Percentiles rank a stretch among this genome's conserved stretches.
Conservation (phyloP, 2,888 invertebrate species). For the Catocala fraxini region DNA sequence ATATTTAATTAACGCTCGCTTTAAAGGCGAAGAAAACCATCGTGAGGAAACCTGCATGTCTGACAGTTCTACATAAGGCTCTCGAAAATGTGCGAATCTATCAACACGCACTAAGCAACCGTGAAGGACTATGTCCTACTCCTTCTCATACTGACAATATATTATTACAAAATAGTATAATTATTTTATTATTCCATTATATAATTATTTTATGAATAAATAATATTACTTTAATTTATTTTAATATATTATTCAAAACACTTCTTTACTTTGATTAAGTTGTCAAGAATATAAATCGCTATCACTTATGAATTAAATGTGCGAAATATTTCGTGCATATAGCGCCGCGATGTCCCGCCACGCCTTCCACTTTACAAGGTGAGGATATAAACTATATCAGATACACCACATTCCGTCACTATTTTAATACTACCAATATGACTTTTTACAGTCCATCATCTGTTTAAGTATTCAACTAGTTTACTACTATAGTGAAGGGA, state of each 20-base stretch:
- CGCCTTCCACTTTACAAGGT: conserved; percentile 66
- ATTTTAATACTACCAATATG: conserved; percentile 17
- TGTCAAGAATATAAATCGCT: conserved; percentile 37
- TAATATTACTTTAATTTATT: too few species aligned
- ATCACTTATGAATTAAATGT: conserved; percentile 48
- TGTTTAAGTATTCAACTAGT: not conserved
- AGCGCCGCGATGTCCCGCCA: conserved; percentile 64
- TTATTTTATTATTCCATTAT: too few species aligned
- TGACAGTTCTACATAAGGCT: too few species aligned
- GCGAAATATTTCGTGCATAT: conserved; percentile 54
- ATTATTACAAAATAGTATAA: too few species aligned
- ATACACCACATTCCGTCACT: conserved; percentile 24
- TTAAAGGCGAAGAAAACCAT: accelerated
- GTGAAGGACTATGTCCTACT: too few species aligned
- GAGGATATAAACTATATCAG: conserved; percentile 60
- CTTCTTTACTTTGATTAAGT: too few species aligned
- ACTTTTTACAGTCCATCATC: conserved; percentile 5
- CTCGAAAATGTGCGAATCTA: too few species aligned
- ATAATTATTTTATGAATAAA: too few species aligned
- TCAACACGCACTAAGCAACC: too few species aligned
- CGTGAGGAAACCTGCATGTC: accelerated
- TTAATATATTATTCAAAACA: too few species aligned
- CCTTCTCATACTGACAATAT: too few species aligned
- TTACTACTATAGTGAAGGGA: not conserved
- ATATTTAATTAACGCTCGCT: too few species aligned